Base-by-base conservation (phyloP, 2,888 invertebrate species). In the Pogonocherus hispidulus region DNA sequence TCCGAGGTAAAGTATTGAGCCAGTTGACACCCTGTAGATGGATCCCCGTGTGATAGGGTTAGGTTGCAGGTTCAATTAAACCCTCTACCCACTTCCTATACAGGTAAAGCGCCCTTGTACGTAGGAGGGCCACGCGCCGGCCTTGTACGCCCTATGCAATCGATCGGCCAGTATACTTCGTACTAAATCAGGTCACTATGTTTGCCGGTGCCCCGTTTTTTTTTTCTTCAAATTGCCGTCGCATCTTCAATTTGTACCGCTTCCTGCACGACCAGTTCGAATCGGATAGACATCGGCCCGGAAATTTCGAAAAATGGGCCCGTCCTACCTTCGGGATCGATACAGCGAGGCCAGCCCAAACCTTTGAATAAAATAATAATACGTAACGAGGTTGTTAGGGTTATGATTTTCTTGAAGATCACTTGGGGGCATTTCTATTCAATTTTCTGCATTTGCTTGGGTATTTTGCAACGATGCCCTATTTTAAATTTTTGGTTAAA, bases 101-200 rank as follows among this genome's bases (percentile, higher is more conserved):
- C 78, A 78, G 77, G 77, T 71, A 75, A 70, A 82, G 80, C 81
- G 83, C 81, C 83, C 83, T 83, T 82, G 82, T 79, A 83, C 80
- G 84, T 84, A 83, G 84, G 83, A 83, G 82, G 83, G 80, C 80
- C 84, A 85, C 84, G 84, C 84, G 83, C 81, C 83, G 84, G 83
- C 85, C 85, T 85, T 85, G 85, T 82, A 83, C 80, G 80, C 83
- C 83, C 82, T 83, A 80, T 66, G 74, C 80, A 77, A 84, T 84
- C 85, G 84, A 85, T 85, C 80, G 75, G n/a, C 79, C 80, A 75
- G 23, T 78, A 69, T 78, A 80, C 80, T 81, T 79, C 77, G 76
- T 79, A 79, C 78, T 79, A 80, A 41, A 85, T 84, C 84, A 84
- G 85, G 85, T 85, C 85, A 85, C 84, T 85, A 83, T 85, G 85